Evolutionary conservation across 1,140 invertebrate genomes (phyloP).

Genomic region (Lepidotrigona ventralis): DNA sequence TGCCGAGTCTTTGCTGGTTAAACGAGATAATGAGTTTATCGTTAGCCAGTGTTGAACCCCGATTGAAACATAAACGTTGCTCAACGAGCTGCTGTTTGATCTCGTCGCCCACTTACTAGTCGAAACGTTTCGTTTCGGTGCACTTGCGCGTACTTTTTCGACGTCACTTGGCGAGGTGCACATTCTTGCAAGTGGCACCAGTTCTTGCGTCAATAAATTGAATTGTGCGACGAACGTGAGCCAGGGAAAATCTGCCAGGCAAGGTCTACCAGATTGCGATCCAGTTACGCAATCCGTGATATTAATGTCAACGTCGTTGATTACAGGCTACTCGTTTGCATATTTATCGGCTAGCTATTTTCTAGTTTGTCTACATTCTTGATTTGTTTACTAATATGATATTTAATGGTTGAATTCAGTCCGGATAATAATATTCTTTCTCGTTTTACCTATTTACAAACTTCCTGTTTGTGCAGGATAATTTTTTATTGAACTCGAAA

Average conservation of each 20-base stretch:
- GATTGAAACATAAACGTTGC: neutral
- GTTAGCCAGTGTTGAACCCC: neutral
- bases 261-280: neutral
- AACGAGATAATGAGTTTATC: conserved; percentile 22
- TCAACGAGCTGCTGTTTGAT: neutral
- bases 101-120: neutral
- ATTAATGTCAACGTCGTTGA: neutral
- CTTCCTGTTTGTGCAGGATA: too few species aligned
- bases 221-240: neutral
- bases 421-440: too few species aligned
- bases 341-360: too few species aligned
- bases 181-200: neutral
- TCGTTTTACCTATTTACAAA: too few species aligned
- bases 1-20: neutral
- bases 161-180: neutral
- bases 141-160: neutral
- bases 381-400: too few species aligned
- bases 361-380: too few species aligned
- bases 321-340: neutral
- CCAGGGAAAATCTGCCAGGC: neutral
- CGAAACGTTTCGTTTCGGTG: neutral
- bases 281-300: too few species aligned
- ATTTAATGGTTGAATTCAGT: too few species aligned
- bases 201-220: neutral
- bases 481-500: too few species aligned